Evolutionary conservation across 2,113 vertebrate species (phyloP), one percentile per base, ranked within the genome.

Genomic region (Eolophus roseicapilla): DNA sequence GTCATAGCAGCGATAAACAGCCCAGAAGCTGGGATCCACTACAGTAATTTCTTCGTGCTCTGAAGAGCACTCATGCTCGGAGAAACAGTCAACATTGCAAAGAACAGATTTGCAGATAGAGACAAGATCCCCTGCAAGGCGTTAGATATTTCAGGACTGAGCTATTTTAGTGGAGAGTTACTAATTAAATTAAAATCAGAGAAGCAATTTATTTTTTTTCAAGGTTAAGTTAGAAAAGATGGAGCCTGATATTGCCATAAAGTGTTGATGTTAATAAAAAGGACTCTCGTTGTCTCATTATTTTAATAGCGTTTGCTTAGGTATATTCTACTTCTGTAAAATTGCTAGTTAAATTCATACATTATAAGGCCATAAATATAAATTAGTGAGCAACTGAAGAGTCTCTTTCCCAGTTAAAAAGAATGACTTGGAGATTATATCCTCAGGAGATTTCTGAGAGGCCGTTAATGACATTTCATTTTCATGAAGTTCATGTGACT

Each of bases 201-300:
- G 28, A 81, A 75, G 31, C 76, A 53, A 67, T 92, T 86, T 86
- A 41, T 86, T 93, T 94, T 86, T 87, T 47, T 94, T 84, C 50
- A 63, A 87, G 69, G 64, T 68, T 89, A 84, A 68, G 15, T 63
- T 89, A 60, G 31, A 71, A 89, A 94, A 82, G 31, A 78, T 67
- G 21, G 43, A 86, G 13, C 46, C 69, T 14, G 2, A 59, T 71
- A 71, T 25, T 93, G 39, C 43, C 37, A 27, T n/a, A 46, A 91
- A 63, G 31, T 11, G 0, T 25, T 82, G 37, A 63, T 84, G 44
- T 75, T 92, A 92, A 91, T 83, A 63, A 67, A 91, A 86, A 84
- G 2, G 24, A 59, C 25, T 60, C 19, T 29, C 28, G 78, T 79
- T 78, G 31, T 80, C 64, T 78, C 68, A n/a, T 86, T 91, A 53